Evolutionary conservation across 2,888 invertebrate genomes (phyloP).

Genomic region (Listrodromus nycthemerus): DNA sequence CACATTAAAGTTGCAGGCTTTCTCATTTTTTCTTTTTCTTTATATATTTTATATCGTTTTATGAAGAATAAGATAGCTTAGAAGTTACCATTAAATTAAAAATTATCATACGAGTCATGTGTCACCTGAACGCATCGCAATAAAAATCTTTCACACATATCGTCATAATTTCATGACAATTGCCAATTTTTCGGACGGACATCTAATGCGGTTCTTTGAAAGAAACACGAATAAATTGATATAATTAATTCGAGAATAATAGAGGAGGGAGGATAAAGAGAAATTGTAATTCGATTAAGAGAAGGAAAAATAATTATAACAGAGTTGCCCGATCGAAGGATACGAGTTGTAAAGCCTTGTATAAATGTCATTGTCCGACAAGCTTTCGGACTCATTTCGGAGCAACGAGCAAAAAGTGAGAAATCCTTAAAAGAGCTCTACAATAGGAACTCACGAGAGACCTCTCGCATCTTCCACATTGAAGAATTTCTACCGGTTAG

Average conservation of each 20-base stretch:
- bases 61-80: conserved; percentile 63
- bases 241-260: background rate
- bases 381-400: conserved; percentile 7
- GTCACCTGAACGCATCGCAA: conserved; percentile 63
- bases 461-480: conserved; percentile 5
- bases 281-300: background rate
- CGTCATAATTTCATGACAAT: conserved; percentile 67
- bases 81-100: conserved; percentile 58
- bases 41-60: conserved; percentile 61
- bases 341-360: background rate
- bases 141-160: conserved; percentile 59
- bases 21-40: conserved; percentile 16
- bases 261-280: background rate
- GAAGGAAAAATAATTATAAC: background rate
- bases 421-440: conserved; percentile 24
- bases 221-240: conserved; percentile 22
- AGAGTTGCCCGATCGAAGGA: background rate
- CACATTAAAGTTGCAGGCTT: conserved; percentile 37
- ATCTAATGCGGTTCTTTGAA: conserved; percentile 67
- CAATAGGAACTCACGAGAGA: background rate
- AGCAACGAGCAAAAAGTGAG: conserved; percentile 1
- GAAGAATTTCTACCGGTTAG: conserved; percentile 28
- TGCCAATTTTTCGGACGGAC: conserved; percentile 78
- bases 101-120: conserved; percentile 56
- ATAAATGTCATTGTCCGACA: background rate